Conservation (phyloP, 2,888 invertebrate species). For the Nephrotoma guestfalica region DNA sequence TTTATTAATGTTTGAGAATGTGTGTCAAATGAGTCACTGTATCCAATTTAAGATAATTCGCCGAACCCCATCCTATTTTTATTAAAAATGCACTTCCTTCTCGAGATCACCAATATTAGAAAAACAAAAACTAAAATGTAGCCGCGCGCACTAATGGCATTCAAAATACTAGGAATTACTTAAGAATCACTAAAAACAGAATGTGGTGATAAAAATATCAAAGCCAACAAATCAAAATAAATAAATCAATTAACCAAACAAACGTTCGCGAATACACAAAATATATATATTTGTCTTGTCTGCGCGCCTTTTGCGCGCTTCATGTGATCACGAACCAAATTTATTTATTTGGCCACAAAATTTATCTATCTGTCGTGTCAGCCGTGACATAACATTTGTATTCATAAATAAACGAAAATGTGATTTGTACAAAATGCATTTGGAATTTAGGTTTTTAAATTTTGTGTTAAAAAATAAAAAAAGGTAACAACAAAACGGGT, state of each 20-base stretch:
- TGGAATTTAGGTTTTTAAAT: background rate
- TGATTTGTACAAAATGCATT: background rate
- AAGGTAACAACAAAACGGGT: background rate
- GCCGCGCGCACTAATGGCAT: background rate
- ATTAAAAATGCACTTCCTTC: background rate
- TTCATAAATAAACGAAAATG: background rate
- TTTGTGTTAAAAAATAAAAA: background rate
- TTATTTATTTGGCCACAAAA: background rate
- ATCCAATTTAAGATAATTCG: background rate
- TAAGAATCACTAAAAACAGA: background rate
- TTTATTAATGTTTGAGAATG: background rate
- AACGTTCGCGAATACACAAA: background rate
- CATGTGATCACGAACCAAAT: background rate
- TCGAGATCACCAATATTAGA: background rate
- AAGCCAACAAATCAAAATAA: background rate
- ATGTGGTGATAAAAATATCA: background rate
- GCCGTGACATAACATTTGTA: background rate
- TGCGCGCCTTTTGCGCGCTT: background rate
- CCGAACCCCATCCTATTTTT: background rate
- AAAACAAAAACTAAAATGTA: background rate
- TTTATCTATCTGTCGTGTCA: background rate
- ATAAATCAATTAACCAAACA: background rate
- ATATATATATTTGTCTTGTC: background rate
- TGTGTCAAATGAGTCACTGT: background rate
- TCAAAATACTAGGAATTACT: background rate